Evolutionary conservation across 1,140 invertebrate species (phyloP).

Genomic region (Cotesia glomerata): DNA sequence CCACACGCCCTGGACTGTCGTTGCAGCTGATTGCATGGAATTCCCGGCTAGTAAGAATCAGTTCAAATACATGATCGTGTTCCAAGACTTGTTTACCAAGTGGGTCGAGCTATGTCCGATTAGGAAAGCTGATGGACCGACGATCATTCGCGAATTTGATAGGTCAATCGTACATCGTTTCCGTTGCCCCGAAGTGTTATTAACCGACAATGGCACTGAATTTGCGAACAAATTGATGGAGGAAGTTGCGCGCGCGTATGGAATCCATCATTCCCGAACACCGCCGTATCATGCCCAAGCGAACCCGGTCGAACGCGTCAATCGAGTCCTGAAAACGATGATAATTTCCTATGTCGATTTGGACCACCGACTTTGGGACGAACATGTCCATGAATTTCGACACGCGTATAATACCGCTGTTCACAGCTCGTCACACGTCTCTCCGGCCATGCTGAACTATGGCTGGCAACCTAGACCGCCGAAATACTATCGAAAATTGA

Average conservation of each 20-base stretch:
- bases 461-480: constrained; percentile 29
- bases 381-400: constrained; percentile 46
- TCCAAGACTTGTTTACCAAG: constrained; percentile 53
- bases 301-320: background rate
- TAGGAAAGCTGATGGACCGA: constrained; percentile 36
- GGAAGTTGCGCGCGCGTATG: background rate
- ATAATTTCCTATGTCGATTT: constrained; percentile 12
- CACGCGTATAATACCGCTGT: constrained; percentile 58
- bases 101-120: constrained; percentile 39
- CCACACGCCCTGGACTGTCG: constrained; percentile 47
- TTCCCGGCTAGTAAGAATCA: constrained; percentile 48
- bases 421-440: constrained; percentile 50
- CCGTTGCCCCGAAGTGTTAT: constrained; percentile 44
- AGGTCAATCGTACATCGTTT: constrained; percentile 42
- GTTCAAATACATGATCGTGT: constrained; percentile 51
- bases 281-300: constrained; percentile 47
- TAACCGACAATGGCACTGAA: constrained; percentile 59
- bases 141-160: constrained; percentile 37
- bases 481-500: background rate
- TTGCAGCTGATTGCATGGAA: constrained; percentile 56
- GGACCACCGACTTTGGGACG: constrained; percentile 51
- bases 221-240: constrained; percentile 38
- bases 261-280: background rate
- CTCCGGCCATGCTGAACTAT: constrained; percentile 55
- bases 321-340: constrained; percentile 8